A percentile compares a stretch with the other conserved stretches of the same genome.
phyloP scores from a whole-genome alignment of 2,888 invertebrate species.

The Gortyna flavago region DNA sequence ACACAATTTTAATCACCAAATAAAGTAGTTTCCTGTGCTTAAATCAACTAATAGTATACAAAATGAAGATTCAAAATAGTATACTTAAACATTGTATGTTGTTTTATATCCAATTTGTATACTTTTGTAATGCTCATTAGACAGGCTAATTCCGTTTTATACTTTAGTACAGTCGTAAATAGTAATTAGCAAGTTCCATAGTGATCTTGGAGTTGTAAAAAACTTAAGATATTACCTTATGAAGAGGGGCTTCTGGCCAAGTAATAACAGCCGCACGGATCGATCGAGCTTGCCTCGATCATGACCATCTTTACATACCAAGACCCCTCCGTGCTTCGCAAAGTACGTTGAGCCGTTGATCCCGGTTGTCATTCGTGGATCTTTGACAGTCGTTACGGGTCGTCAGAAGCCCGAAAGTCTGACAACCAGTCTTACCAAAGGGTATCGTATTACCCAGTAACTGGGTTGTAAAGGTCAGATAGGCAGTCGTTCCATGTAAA shows the following conservation, averaged over 20 bases:
- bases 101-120: not conserved
- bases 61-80: not conserved
- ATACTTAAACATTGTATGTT: not conserved
- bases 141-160: not conserved
- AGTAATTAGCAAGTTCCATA: not conserved
- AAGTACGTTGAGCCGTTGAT: too few relatives aligned
- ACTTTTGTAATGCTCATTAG: constrained; percentile 14
- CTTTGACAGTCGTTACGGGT: too few relatives aligned
- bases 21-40: not conserved
- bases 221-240: not conserved
- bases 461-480: too few relatives aligned
- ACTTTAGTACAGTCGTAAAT: constrained; percentile 10
- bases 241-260: not conserved
- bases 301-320: not conserved
- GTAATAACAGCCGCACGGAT: not conserved
- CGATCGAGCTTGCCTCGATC: not conserved
- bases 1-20: constrained; percentile 1
- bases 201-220: not conserved
- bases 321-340: too few relatives aligned
- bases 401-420: too few relatives aligned
- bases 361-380: too few relatives aligned
- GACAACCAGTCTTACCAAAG: too few relatives aligned
- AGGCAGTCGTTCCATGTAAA: too few relatives aligned
- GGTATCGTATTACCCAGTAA: too few relatives aligned
- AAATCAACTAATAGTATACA: not conserved